Evolutionary conservation across 2,888 invertebrate genomes (phyloP), one percentile per base, ranked within the genome.

Genomic region (Lamellibrachia columna): DNA sequence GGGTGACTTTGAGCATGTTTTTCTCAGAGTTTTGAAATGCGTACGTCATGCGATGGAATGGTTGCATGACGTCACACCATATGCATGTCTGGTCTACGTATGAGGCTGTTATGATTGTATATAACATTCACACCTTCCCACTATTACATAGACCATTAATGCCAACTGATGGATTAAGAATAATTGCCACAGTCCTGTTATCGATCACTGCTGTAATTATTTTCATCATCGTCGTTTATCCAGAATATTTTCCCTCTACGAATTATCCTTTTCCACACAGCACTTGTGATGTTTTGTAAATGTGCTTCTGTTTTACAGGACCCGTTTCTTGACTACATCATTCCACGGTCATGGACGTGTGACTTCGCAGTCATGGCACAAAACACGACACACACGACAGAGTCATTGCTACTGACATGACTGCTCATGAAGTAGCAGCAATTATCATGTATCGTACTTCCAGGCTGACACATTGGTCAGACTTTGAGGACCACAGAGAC

Each of bases 311-410:
- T 92, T 90, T 96, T 95, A 90, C 95, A 97, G 95, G 96, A 97
- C 91, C 95, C 96, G 7, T 95, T 97, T 91, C 92, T 96, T 90
- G 97, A 97, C 95, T 96, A 97, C 92, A 95, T 97, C 90, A 95
- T 97, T 22, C 97, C 97, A 3, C 96, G 97, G 94, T 97, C 97
- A 58, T 97, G 97, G 97, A 95, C 95, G 6, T 96, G 96, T 94
- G 94, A 95, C 92, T 91, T 91, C 90, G 53, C 92, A 58, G 28
- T 53, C n/a, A 75, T 75, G 15, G 2, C 75, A 60, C 52, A 58
- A 15, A 58, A 53, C 55, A 58, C 92, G 22, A 92, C 92, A 60
- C 22, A 92, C 4, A n/a, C 11, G n/a, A 6, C 28, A 22, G 53
- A 91, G 11, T 53, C 55, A 53, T 22, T 40, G 55, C 91, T 11